A percentile compares a stretch with the other conserved stretches of the same genome.
phyloP scores from a whole-genome alignment of 2,888 invertebrate species.

The Sarcophaga rosellei region DNA sequence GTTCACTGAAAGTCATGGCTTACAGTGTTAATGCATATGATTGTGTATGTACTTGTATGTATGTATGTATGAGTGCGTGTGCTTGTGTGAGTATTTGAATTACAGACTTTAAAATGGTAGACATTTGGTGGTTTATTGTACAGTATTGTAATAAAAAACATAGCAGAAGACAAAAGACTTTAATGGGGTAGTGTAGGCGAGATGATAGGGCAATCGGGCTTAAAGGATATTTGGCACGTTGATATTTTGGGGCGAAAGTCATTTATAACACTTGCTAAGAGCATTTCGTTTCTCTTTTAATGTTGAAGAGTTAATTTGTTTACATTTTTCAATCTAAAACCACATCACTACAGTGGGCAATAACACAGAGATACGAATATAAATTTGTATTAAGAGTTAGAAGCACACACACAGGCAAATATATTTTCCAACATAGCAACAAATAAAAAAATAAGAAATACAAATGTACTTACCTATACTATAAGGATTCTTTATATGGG shows the following conservation, averaged over 20 bases:
- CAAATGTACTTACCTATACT: not conserved
- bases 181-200: too few species aligned
- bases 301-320: conserved; percentile 57
- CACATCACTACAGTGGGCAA: not conserved
- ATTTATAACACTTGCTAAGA: conserved; percentile 55
- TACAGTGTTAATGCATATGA: too few species aligned
- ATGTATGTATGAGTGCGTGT: not conserved
- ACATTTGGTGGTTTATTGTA: not conserved
- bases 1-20: conserved; percentile 9
- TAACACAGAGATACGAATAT: not conserved
- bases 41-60: not conserved
- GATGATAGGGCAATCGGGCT: conserved; percentile 12
- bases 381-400: not conserved
- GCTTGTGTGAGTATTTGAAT: not conserved
- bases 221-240: conserved; percentile 50
- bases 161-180: too few species aligned
- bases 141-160: not conserved
- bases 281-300: not conserved
- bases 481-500: too few species aligned
- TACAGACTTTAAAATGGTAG: not conserved
- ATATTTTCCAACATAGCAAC: not conserved
- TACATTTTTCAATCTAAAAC: conserved; percentile 38
- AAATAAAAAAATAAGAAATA: not conserved
- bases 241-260: conserved; percentile 54
- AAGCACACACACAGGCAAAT: not conserved